Percentiles rank a stretch among this genome's conserved stretches.
phyloP scores from a whole-genome alignment of 2,888 invertebrate genomes.

The Didymodactylos carnosus region DNA sequence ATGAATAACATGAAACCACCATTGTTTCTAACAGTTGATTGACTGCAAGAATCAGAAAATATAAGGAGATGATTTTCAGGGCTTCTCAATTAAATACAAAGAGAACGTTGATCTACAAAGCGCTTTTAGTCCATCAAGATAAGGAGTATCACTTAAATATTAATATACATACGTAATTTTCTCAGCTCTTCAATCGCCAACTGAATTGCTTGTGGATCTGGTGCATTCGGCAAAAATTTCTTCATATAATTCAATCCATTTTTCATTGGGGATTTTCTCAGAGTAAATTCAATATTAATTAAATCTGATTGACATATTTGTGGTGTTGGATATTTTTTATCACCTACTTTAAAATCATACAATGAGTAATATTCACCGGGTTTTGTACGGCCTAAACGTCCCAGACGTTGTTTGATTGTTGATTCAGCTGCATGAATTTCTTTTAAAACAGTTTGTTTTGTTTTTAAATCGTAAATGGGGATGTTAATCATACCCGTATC shows the following conservation, averaged over 20 bases:
- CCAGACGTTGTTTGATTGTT: not conserved
- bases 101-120: too few species aligned
- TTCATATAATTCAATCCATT: not conserved
- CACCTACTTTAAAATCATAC: not conserved
- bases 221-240: not conserved
- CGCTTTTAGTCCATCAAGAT: too few species aligned
- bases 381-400: not conserved
- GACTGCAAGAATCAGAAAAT: too few species aligned
- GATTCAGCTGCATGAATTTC: not conserved
- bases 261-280: not conserved
- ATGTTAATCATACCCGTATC: not conserved
- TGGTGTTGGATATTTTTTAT: not conserved
- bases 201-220: not conserved
- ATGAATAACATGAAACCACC: too few species aligned
- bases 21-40: too few species aligned
- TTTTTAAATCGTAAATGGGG: not conserved
- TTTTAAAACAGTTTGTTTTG: not conserved
- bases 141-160: too few species aligned
- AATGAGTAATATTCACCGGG: not conserved
- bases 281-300: not conserved
- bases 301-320: not conserved
- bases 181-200: not conserved
- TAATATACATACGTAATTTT: not conserved
- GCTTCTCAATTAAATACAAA: too few species aligned
- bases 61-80: too few species aligned